Evolutionary conservation across 2,888 invertebrate species (phyloP), one percentile per base, ranked within the genome.

Genomic region (Caenorhabditis auriculariae): DNA sequence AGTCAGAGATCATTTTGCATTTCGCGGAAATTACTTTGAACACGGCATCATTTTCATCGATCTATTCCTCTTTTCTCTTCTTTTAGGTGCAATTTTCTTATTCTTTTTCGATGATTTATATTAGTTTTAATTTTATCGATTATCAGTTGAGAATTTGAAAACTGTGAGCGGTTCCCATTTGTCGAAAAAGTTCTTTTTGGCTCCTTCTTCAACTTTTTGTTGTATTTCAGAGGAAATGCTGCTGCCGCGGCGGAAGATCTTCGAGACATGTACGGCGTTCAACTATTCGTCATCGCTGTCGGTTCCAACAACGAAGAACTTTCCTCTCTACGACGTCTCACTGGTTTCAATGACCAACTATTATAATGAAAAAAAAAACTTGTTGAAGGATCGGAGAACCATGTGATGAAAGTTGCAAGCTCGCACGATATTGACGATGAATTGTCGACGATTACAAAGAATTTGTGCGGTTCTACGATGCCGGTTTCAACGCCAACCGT

Each of bases 171-270:
- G n/a, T n/a, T n/a, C n/a, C n/a, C n/a, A n/a, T n/a, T n/a, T n/a
- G n/a, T n/a, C n/a, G n/a, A n/a, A n/a, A n/a, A n/a, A n/a, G n/a
- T n/a, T n/a, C n/a, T n/a, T n/a, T n/a, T n/a, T n/a, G n/a, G n/a
- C n/a, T n/a, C n/a, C n/a, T n/a, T n/a, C n/a, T n/a, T n/a, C n/a
- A n/a, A n/a, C n/a, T n/a, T n/a, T n/a, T n/a, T n/a, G n/a, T n/a
- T n/a, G n/a, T 15, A 12, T 48, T 69, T 48, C 44, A 76, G 77
- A 47, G 79, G 79, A 54, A 79, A 79, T 44, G 79, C 79, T 6
- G 78, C 77, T 3, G 59, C 60, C 5, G 70, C 72, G 17, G 77
- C 78, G 2, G 65, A 72, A n/a, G 78, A 80, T 35, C 67, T 79
- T 6, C 66, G 79, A 21, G 69, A 78, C 7, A 56, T 64, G 44